Base-by-base conservation (phyloP, 2,113 vertebrate species). In the Equus quagga region DNA sequence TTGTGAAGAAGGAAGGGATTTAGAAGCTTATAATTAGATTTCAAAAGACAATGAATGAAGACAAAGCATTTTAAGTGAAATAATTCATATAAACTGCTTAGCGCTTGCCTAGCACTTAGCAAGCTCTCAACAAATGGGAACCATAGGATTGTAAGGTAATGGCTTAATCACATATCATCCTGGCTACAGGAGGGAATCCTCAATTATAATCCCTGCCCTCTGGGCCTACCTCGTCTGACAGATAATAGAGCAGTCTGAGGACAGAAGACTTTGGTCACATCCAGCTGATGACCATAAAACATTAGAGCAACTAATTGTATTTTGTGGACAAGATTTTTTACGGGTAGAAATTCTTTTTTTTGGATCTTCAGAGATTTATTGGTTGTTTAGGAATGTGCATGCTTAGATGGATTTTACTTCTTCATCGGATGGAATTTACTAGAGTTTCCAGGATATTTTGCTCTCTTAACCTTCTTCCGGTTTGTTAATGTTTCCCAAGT, bases 401-500 rank as follows among this genome's bases (percentile, higher is more conserved):
- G 18, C 9, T 54, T 70, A 46, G 64, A 19, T 60, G 17, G 69
- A 60, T 90, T 78, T 80, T 82, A n/a, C 89, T 82, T 96, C 24
- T 76, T 97, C 62, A 62, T 80, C 26, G 56, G 26, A 11, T 67
- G 54, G 65, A 84, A 75, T 73, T 85, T 96, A 36, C 15, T 91
- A 36, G 60, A 62, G 24, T 93, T 89, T 90, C 64, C 46, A 93
- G 84, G 90, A 24, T 70, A 31, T 1, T 92, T 93, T 91, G 79
- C 10, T 89, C 54, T 65, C 82, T 79, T 70, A 67, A 83, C 62
- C 46, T 69, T 79, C 73, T 72, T 89, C 0, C 4, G 44, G 85
- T 64, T 54, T 80, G 73, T 94, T 97, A 94, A 82, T 98, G 88
- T 95, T 97, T 94, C 31, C 31, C 91, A 82, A 72, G 31, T 80